Evolutionary conservation across 2,888 invertebrate species (phyloP).

Genomic region (Drosophila demipolita): DNA sequence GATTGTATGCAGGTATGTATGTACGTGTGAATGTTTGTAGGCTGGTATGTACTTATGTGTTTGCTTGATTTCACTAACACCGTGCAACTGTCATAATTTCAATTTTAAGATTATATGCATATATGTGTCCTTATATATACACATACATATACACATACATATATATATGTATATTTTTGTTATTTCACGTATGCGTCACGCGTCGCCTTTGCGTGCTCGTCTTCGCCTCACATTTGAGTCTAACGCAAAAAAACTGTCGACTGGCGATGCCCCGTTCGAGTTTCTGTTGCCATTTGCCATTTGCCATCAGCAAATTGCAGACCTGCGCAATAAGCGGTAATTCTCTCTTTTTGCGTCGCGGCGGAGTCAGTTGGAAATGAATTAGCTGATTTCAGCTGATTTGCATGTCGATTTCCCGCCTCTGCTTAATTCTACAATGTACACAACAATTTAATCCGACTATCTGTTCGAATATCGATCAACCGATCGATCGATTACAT

Average conservation of each 20-base stretch:
- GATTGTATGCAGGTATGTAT: slow-evolving; percentile 4
- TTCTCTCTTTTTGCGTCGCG: slow-evolving; percentile 25
- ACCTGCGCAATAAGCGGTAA: slow-evolving; percentile 43
- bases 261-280: slow-evolving; percentile 25
- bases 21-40: slow-evolving; percentile 1
- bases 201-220: slow-evolving; percentile 63
- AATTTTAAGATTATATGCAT: slow-evolving; percentile 4
- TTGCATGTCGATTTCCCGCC: slow-evolving; percentile 15
- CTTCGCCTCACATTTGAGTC: slow-evolving; percentile 61
- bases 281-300: slow-evolving; percentile 20
- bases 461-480: background rate
- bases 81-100: slow-evolving; percentile 34
- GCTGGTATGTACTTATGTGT: background rate
- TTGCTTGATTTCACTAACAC: slow-evolving; percentile 11
- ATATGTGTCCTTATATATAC: slow-evolving; percentile 2
- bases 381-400: slow-evolving; percentile 7
- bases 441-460: background rate
- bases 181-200: slow-evolving; percentile 58
- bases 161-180: slow-evolving; percentile 22
- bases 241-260: slow-evolving; percentile 43
- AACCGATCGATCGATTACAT: background rate
- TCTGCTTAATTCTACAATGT: background rate
- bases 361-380: slow-evolving; percentile 1
- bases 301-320: slow-evolving; percentile 27
- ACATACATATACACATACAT: slow-evolving; percentile 8